Evolutionary conservation across 2,797 vertebrate species (phyloP).

Genomic region (Silurus lanzhouensis): DNA sequence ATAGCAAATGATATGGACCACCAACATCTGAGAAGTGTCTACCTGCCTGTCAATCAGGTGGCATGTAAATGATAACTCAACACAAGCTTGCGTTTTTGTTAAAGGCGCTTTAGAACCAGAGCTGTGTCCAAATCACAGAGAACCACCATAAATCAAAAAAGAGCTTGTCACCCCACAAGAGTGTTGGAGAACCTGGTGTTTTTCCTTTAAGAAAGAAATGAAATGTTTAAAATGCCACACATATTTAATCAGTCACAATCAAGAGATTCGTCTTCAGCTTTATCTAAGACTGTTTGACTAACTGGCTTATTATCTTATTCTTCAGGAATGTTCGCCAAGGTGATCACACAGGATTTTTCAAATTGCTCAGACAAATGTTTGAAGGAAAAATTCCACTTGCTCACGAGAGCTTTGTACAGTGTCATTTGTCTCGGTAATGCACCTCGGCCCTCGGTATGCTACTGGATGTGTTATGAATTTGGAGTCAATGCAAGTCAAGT

Average conservation of each 20-base stretch:
- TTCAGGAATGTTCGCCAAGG: constrained; percentile 28
- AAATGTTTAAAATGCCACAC: constrained; percentile 24
- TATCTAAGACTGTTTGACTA: constrained; percentile 24
- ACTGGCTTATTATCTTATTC: constrained; percentile 16
- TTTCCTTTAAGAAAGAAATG: constrained; percentile 22
- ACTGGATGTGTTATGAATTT: constrained; percentile 5
- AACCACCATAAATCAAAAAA: neutral
- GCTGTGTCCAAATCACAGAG: neutral
- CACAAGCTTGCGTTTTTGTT: neutral
- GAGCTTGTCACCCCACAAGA: neutral
- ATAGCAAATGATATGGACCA: neutral
- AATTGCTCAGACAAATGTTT: constrained; percentile 44
- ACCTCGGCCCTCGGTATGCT: neutral
- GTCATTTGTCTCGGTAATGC: constrained; percentile 24
- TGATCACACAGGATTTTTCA: constrained; percentile 29
- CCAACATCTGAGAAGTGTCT: neutral
- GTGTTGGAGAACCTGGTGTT: neutral
- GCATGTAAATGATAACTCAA: neutral
- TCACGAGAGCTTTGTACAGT: constrained; percentile 11
- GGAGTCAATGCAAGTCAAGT: neutral
- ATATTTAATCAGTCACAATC: constrained; percentile 35
- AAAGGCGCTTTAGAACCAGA: neutral
- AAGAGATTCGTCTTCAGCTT: constrained; percentile 19
- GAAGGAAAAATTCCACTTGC: constrained; percentile 32
- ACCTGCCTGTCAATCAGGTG: neutral